Conservation (phyloP, 2,888 invertebrate species). For the Dilophus febrilis region DNA sequence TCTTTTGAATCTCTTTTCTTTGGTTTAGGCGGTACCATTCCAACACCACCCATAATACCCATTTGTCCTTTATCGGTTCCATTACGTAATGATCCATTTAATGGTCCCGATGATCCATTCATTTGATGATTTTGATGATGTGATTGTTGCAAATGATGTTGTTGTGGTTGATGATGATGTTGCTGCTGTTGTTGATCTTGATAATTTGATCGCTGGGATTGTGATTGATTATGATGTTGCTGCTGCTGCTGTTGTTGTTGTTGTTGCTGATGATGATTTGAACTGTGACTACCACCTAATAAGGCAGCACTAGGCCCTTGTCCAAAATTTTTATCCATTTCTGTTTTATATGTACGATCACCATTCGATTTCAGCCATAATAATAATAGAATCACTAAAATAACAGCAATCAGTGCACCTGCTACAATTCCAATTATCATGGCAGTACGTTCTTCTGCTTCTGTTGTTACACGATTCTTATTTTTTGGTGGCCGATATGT, state of each 20-base stretch:
- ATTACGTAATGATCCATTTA: constrained; percentile 31
- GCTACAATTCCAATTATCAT: constrained; percentile 80
- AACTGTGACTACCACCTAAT: constrained; percentile 38
- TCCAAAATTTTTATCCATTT: constrained; percentile 62
- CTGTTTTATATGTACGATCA: constrained; percentile 85
- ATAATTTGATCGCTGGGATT: too few species aligned
- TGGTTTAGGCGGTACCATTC: constrained; percentile 33
- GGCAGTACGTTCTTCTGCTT: constrained; percentile 55
- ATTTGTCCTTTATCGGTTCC: constrained; percentile 28
- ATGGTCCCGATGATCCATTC: constrained; percentile 10
- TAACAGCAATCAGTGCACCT: constrained; percentile 76
- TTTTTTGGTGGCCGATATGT: constrained; percentile 20
- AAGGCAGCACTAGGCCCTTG: constrained; percentile 67
- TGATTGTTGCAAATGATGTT: constrained; percentile 12
- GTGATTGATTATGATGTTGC: constrained; percentile 15
- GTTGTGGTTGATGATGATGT: constrained; percentile 26
- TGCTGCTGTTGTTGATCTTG: neutral
- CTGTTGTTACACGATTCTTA: constrained; percentile 41
- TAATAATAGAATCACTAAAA: constrained; percentile 76
- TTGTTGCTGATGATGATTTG: constrained; percentile 30
- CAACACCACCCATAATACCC: constrained; percentile 14
- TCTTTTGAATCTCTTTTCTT: constrained; percentile 69
- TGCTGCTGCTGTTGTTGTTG: constrained; percentile 30
- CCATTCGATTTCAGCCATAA: constrained; percentile 74
- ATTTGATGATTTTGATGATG: constrained; percentile 20